Evolutionary conservation across 2,888 invertebrate genomes (phyloP), one percentile per base, ranked within the genome.

Genomic region (Drosophila prolongata): DNA sequence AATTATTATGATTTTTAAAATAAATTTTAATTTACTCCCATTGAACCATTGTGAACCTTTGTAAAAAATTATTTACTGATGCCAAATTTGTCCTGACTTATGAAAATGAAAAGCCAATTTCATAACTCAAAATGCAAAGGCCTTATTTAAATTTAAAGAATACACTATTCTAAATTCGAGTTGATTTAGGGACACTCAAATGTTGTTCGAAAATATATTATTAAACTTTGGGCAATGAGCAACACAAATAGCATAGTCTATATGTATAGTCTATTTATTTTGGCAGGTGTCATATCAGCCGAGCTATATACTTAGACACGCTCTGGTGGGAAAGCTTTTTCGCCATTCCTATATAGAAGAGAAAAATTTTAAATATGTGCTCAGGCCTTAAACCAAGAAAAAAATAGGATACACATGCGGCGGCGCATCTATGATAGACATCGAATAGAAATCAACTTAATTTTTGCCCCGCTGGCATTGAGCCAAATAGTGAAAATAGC

Each of bases 241-340:
- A 62, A 82, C 82, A 69, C 56, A 81, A 86, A 78, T 79, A 76
- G 74, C 72, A 40, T 69, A 68, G 56, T 61, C 67, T 65, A 54
- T 81, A 74, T 57, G 34, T 53, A 42, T 52, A 52, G 59, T 40
- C 52, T 40, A 52, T 69, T 66, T 75, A 38, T 64, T 72, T 80
- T 89, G 87, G 81, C 85, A 85, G 89, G 87, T 85, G 85, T 89
- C 89, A 87, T 87, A 75, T 64, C 64, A 69, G 47, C 47, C 49
- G 47, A 52, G 64, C 65, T 42, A 53, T 57, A 66, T 56, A 49
- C 24, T 64, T 40, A 35, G 49, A 35, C 11, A 24, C 37, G 60
- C 52, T 60, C 50, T 24, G 38, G 38, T 34, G 58, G 40, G 40
- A 67, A 67, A 86, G 83, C 89, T 86, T 76, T 78, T 75, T 49